Conservation (phyloP, 2,888 invertebrate genomes). For the Coenonympha arcania region DNA sequence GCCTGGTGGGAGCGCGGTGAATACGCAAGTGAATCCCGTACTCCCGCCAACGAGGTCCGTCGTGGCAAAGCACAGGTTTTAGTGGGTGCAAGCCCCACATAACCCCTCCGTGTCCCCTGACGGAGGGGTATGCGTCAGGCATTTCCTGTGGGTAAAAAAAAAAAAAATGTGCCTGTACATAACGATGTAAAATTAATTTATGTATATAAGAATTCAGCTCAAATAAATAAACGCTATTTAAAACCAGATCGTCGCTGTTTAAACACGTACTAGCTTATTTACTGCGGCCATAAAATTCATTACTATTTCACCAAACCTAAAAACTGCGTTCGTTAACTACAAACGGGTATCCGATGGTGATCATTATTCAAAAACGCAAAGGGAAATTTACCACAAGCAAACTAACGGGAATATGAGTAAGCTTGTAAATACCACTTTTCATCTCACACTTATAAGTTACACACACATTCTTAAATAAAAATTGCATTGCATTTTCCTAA, state of each 20-base stretch:
- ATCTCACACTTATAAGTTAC: not conserved
- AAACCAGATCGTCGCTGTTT: not conserved
- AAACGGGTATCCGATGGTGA: constrained; percentile 6
- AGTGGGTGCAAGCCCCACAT: no score
- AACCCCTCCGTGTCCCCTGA: no score
- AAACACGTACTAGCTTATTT: constrained; percentile 4
- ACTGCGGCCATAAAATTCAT: constrained; percentile 16
- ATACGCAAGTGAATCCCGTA: no score
- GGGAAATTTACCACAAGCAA: constrained; percentile 12
- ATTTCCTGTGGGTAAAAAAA: no score
- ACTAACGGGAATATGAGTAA: constrained; percentile 11
- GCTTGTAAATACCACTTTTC: not conserved
- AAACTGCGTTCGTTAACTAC: constrained; percentile 18
- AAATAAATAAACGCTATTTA: constrained; percentile 2
- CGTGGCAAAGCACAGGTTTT: no score
- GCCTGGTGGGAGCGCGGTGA: no score
- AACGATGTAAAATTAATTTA: not conserved
- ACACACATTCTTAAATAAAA: not conserved
- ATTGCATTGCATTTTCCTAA: no score
- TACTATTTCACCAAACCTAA: constrained; percentile 9
- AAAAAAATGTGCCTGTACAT: not conserved
- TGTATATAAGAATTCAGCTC: not conserved
- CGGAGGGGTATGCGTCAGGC: no score
- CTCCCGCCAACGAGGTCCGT: no score
- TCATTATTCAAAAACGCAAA: constrained; percentile 18